phyloP scores from a whole-genome alignment of 1,140 invertebrate species.

The Conus ventricosus region DNA sequence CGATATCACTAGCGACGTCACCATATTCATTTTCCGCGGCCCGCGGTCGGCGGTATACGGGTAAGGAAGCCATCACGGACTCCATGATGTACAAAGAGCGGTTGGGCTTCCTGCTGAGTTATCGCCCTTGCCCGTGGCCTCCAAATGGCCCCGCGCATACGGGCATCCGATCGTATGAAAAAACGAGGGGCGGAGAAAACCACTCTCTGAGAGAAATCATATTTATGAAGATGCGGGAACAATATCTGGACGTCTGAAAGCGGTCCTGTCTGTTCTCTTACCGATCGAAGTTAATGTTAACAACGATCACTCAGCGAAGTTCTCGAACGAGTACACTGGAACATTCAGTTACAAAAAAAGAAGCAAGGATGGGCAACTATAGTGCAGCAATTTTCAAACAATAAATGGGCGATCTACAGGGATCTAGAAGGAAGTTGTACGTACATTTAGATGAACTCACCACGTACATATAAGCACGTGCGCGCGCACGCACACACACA shows the following conservation, averaged over 20 bases:
- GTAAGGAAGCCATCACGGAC: neutral
- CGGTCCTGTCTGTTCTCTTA: too few species aligned
- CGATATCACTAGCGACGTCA: too few species aligned
- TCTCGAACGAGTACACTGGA: too few species aligned
- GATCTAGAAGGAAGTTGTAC: too few species aligned
- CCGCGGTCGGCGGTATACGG: neutral
- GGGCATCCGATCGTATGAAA: neutral
- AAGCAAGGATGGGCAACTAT: too few species aligned
- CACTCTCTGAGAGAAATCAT: neutral
- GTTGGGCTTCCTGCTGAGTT: neutral
- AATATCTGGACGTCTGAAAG: neutral
- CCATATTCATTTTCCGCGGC: constrained; percentile 4
- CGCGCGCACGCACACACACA: neutral
- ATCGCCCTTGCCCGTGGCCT: neutral
- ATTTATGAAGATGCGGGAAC: neutral
- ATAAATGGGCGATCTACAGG: too few species aligned
- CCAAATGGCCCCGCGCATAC: neutral
- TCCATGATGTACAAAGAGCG: neutral
- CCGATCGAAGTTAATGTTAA: too few species aligned
- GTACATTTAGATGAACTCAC: too few species aligned
- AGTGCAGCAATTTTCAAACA: too few species aligned
- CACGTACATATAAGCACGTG: too few species aligned
- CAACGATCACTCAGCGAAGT: too few species aligned
- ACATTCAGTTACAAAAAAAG: too few species aligned
- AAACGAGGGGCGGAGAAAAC: neutral